Evolutionary conservation across 2,113 vertebrate species (phyloP).

Genomic region (Myiopsitta monachus): DNA sequence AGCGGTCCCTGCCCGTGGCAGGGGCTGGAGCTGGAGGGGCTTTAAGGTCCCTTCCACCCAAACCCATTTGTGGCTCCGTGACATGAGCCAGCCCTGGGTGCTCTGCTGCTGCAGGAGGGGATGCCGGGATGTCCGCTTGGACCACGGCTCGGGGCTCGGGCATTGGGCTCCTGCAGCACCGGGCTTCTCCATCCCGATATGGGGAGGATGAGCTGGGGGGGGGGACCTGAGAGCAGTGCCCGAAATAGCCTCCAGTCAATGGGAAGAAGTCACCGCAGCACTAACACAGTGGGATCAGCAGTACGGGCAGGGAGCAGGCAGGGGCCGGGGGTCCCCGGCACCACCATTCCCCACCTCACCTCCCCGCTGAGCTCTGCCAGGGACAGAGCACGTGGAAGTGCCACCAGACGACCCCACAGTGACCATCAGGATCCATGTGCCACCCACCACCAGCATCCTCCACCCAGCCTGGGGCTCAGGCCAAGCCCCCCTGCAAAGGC

Average conservation of each 20-base stretch:
- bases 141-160: rapidly evolving
- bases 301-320: rapidly evolving
- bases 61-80: not conserved
- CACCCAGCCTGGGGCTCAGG: no score
- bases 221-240: not conserved
- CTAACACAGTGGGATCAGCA: not conserved
- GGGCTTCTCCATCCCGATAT: rapidly evolving
- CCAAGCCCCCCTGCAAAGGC: not conserved
- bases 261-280: not conserved
- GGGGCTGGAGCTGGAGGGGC: no score
- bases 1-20: no score
- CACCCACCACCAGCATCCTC: not conserved
- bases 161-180: not conserved
- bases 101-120: not conserved
- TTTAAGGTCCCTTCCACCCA: not conserved
- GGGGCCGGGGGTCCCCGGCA: not conserved
- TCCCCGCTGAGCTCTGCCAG: not conserved
- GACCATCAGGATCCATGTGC: not conserved
- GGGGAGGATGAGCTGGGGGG: not conserved
- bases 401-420: rapidly evolving
- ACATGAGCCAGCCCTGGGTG: not conserved
- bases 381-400: not conserved
- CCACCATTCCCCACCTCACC: not conserved
- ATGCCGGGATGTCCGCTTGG: not conserved
- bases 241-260: not conserved